Conservation (phyloP, 2,888 invertebrate genomes). For the Pocota personata region DNA sequence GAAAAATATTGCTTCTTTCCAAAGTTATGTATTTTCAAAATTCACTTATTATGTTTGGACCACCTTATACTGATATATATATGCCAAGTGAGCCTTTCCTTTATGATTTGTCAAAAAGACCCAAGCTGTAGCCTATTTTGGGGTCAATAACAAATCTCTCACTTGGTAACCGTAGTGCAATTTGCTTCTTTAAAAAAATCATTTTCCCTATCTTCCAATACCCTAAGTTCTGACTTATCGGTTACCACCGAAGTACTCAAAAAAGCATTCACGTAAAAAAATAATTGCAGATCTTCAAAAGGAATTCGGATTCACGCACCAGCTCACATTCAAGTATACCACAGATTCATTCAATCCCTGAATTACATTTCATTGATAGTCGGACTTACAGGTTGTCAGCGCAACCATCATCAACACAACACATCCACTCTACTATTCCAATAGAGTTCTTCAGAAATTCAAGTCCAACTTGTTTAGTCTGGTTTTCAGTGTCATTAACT, state of each 20-base stretch:
- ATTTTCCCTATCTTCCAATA: too few species aligned
- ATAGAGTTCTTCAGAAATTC: neutral
- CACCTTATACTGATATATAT: too few species aligned
- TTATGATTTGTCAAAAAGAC: too few species aligned
- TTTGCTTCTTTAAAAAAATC: too few species aligned
- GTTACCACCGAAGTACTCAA: neutral
- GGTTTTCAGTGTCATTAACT: neutral
- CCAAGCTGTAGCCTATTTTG: too few species aligned
- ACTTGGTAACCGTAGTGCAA: too few species aligned
- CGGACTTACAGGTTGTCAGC: neutral
- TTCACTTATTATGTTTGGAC: too few species aligned
- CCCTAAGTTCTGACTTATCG: too few species aligned
- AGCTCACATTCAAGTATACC: neutral
- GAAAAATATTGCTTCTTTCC: too few species aligned
- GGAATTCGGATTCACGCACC: conserved; percentile 4
- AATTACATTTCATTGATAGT: neutral
- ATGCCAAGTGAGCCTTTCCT: too few species aligned
- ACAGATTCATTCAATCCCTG: neutral
- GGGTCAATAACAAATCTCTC: too few species aligned
- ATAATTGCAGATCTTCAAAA: conserved; percentile 13
- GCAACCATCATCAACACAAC: neutral
- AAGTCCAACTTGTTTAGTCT: conserved; percentile 10
- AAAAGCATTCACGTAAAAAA: conserved; percentile 23
- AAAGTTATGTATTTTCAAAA: too few species aligned
- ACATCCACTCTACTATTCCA: neutral